Evolutionary conservation across 2,113 vertebrate genomes (phyloP).

Genomic region (Nothocercus julius): DNA sequence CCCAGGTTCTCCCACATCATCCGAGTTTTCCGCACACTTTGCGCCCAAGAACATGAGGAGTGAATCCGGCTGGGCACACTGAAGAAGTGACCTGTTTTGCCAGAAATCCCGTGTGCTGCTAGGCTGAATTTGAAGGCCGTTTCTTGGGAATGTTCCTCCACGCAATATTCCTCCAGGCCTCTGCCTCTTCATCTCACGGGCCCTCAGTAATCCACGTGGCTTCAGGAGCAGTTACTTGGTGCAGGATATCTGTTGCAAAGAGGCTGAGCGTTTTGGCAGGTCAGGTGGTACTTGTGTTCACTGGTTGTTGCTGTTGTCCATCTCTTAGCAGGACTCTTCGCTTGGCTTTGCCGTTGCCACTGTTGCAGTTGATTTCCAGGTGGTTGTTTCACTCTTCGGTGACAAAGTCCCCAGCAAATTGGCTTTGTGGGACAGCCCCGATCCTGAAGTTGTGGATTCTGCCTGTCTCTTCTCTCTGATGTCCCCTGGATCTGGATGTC

Average conservation of each 20-base stretch:
- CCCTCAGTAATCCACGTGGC: background rate
- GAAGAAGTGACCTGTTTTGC: background rate
- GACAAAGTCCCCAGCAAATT: rapidly evolving
- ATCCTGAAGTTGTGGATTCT: background rate
- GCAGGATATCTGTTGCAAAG: background rate
- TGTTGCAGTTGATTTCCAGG: rapidly evolving
- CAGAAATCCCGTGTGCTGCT: background rate
- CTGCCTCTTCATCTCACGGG: background rate
- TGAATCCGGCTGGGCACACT: background rate
- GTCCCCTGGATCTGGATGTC: background rate
- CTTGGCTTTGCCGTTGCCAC: background rate
- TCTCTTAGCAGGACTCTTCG: background rate
- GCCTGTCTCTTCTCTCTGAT: background rate
- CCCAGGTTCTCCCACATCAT: background rate
- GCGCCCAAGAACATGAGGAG: rapidly evolving
- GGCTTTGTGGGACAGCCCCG: background rate
- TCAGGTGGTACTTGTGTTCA: background rate
- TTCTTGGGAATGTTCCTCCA: background rate
- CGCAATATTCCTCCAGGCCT: background rate
- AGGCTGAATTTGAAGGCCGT: rapidly evolving
- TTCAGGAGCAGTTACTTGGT: background rate
- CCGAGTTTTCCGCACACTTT: background rate
- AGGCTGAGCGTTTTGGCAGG: background rate
- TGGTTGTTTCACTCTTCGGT: background rate
- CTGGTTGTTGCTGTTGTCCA: background rate